Evolutionary conservation across 2,797 vertebrate species (phyloP).

Genomic region (Mormyrops boulengeri): DNA sequence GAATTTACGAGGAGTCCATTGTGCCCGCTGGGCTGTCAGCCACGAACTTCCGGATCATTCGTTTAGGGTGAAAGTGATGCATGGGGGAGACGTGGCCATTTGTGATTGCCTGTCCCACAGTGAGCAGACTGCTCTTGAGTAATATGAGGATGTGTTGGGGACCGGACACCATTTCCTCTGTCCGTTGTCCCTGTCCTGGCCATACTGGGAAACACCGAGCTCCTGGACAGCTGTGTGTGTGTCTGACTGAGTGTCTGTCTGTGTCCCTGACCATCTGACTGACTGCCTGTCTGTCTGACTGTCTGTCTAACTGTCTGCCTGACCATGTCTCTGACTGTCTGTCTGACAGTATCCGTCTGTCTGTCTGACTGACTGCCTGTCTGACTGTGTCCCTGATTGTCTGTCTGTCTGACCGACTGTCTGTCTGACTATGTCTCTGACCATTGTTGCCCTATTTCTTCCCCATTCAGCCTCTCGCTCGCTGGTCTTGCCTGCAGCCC

Average conservation of each 20-base stretch:
- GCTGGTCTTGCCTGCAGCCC: slow-evolving; percentile 73
- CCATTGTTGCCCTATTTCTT: not conserved
- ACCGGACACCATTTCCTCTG: not conserved
- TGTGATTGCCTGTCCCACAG: not conserved
- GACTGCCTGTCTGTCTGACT: not conserved
- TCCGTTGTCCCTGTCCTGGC: not conserved
- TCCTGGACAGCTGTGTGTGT: not conserved
- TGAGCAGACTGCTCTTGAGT: not conserved
- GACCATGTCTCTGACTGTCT: not conserved
- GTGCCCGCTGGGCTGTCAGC: not conserved
- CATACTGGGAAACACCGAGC: not conserved
- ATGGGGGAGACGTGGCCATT: not conserved
- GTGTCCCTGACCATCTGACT: not conserved
- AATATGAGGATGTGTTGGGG: not conserved
- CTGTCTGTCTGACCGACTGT: not conserved
- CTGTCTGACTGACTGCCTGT: not conserved
- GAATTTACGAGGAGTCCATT: slow-evolving; percentile 21
- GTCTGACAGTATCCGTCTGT: not conserved
- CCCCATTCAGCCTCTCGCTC: slow-evolving; percentile 72
- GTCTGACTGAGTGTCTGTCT: not conserved
- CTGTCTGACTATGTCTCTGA: not conserved
- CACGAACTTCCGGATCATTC: not conserved
- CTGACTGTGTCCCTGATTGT: not conserved
- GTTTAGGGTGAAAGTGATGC: not conserved
- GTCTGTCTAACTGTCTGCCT: not conserved